phyloP scores from a whole-genome alignment of 2,113 vertebrate genomes.

The Myxocyprinus asiaticus region DNA sequence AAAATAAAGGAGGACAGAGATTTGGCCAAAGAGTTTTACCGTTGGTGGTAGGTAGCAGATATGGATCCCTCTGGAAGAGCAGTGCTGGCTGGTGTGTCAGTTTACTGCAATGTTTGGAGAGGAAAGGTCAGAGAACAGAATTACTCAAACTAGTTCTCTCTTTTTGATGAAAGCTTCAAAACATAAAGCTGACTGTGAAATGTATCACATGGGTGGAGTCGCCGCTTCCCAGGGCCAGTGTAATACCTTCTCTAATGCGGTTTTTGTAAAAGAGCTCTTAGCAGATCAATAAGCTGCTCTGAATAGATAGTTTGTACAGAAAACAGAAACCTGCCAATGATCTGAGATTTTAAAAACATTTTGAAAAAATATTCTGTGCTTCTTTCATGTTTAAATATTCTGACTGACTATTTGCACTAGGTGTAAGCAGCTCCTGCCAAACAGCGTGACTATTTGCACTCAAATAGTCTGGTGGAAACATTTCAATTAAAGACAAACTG shows the following conservation, averaged over 20 bases:
- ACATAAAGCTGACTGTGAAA: slow-evolving; percentile 30
- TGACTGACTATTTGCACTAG: no score
- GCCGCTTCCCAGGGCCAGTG: slow-evolving; percentile 9
- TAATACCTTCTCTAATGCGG: slow-evolving; percentile 12
- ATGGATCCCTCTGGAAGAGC: slow-evolving; percentile 96
- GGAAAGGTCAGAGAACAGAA: slow-evolving; percentile 70
- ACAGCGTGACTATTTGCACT: no score
- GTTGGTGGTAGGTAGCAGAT: slow-evolving; percentile 87
- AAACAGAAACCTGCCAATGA: neutral
- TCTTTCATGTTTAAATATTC: no score
- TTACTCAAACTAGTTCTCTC: slow-evolving; percentile 6
- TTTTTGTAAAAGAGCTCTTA: neutral
- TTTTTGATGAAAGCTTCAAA: no score
- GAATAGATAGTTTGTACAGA: neutral
- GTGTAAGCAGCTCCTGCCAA: no score
- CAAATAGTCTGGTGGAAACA: no score
- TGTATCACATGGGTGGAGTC: neutral
- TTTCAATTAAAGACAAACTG: no score
- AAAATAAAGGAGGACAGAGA: no score
- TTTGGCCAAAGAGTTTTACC: slow-evolving; percentile 72
- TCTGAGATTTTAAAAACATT: no score
- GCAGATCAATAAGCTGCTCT: neutral
- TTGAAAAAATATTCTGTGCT: no score
- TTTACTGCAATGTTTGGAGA: slow-evolving; percentile 86
- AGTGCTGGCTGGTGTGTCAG: slow-evolving; percentile 97